Evolutionary conservation across 2,888 invertebrate species (phyloP).

Genomic region (Melipona beecheii): DNA sequence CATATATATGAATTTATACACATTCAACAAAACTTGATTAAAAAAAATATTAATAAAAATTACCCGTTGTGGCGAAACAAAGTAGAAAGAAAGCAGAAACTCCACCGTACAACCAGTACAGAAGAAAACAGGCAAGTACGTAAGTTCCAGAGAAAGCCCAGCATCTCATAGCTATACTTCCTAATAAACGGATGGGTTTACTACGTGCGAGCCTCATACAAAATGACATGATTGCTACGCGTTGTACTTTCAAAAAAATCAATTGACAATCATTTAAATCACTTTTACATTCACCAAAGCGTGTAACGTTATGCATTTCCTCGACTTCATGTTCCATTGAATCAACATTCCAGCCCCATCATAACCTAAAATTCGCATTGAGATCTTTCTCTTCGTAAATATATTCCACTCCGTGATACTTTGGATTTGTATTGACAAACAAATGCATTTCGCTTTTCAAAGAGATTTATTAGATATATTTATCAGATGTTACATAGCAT

Average conservation of each 20-base stretch:
- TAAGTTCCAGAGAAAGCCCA: constrained; percentile 92
- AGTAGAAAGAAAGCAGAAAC: constrained; percentile 89
- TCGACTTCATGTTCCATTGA: background rate
- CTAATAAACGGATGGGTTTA: constrained; percentile 84
- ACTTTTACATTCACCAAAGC: background rate
- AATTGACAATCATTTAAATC: constrained; percentile 26
- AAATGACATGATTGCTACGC: constrained; percentile 74
- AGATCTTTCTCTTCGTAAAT: background rate
- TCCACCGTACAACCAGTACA: constrained; percentile 94
- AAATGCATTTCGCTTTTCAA: constrained; percentile 9
- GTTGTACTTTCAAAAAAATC: constrained; percentile 17
- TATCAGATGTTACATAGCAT: background rate
- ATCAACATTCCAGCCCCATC: constrained; percentile 15
- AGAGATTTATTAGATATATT: background rate
- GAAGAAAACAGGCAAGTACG: constrained; percentile 89
- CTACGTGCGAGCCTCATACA: constrained; percentile 75
- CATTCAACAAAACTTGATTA: background rate
- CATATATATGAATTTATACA: background rate
- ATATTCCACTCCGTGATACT: background rate
- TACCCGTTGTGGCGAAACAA: constrained; percentile 89
- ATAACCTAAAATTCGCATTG: constrained; percentile 22
- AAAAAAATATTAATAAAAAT: background rate
- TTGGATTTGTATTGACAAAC: constrained; percentile 12
- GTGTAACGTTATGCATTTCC: background rate
- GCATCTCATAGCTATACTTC: constrained; percentile 88